Percentiles rank a stretch among this genome's conserved stretches.
Evolutionary conservation across 1,140 invertebrate genomes (phyloP).

Genomic region (Hetaerina americana): DNA sequence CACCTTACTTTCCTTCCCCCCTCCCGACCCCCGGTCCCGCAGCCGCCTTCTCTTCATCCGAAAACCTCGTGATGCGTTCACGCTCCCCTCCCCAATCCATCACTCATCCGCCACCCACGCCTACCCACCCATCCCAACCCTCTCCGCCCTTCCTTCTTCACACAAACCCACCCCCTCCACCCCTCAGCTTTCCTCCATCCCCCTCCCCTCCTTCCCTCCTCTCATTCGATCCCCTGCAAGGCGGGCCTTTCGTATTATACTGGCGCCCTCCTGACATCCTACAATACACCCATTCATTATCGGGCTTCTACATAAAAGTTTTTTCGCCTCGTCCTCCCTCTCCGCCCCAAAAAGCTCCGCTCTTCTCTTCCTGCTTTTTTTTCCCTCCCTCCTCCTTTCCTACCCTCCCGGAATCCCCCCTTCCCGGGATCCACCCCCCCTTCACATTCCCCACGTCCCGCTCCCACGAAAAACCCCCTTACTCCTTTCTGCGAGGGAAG

Average conservation of each 20-base stretch:
- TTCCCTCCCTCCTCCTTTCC: background rate
- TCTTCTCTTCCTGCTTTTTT: background rate
- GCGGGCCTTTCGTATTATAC: background rate
- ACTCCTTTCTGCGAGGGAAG: background rate
- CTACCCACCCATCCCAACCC: background rate
- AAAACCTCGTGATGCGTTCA: background rate
- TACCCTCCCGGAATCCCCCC: no score
- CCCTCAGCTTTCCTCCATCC: no score
- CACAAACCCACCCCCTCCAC: background rate
- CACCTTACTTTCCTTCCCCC: background rate
- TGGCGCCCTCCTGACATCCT: background rate
- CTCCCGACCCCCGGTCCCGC: background rate
- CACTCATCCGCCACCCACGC: background rate
- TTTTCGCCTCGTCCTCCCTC: background rate
- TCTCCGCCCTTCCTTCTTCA: no score
- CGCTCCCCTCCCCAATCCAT: background rate
- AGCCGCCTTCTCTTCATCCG: background rate
- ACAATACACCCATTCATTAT: background rate
- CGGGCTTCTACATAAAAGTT: background rate
- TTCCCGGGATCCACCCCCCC: no score
- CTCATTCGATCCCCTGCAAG: slow-evolving; percentile 1
- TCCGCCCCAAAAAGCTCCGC: background rate
- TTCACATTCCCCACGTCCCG: no score
- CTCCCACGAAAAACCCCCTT: no score
- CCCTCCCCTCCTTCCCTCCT: background rate